These are phyloP conservation scores for Telmatherina bonti DNA, from an alignment of 2,797 vertebrate species.

Conservation along the genomic window DNA sequence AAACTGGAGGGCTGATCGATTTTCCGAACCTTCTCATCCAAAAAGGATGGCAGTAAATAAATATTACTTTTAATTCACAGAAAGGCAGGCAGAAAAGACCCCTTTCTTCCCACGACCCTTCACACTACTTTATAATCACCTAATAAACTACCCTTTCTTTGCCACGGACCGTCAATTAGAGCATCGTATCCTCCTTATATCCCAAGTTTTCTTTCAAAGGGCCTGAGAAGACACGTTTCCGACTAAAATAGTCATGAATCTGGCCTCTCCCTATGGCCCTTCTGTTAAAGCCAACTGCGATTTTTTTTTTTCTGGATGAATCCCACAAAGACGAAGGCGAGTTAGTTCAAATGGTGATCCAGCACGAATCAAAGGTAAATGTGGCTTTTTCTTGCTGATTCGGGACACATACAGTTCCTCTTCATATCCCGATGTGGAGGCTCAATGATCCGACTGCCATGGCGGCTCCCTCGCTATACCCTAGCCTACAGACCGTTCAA, in stretches of 20 bases:
- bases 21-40: constrained; percentile 76
- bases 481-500: constrained; percentile 79
- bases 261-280: constrained; percentile 78
- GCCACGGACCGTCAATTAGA: constrained; percentile 66
- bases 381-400: constrained; percentile 59
- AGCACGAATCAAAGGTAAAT: constrained; percentile 35
- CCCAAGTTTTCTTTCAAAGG: constrained; percentile 65
- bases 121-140: constrained; percentile 52
- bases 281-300: constrained; percentile 57
- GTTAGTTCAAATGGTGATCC: constrained; percentile 36
- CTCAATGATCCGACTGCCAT: constrained; percentile 87
- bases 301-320: constrained; percentile 41
- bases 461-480: constrained; percentile 86
- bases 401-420: constrained; percentile 71
- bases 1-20: constrained; percentile 61
- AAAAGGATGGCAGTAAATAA: constrained; percentile 62
- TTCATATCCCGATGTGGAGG: constrained; percentile 86
- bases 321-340: constrained; percentile 35
- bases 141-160: constrained; percentile 56
- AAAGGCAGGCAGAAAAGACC: constrained; percentile 48
- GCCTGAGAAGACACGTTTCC: constrained; percentile 75
- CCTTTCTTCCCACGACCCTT: constrained; percentile 51
- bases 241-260: constrained; percentile 81
- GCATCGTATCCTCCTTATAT: constrained; percentile 65
- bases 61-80: constrained; percentile 44